These are phyloP conservation scores for Callocephalon fimbriatum DNA, from an alignment of 2,113 vertebrate species.

Conservation along the genomic window DNA sequence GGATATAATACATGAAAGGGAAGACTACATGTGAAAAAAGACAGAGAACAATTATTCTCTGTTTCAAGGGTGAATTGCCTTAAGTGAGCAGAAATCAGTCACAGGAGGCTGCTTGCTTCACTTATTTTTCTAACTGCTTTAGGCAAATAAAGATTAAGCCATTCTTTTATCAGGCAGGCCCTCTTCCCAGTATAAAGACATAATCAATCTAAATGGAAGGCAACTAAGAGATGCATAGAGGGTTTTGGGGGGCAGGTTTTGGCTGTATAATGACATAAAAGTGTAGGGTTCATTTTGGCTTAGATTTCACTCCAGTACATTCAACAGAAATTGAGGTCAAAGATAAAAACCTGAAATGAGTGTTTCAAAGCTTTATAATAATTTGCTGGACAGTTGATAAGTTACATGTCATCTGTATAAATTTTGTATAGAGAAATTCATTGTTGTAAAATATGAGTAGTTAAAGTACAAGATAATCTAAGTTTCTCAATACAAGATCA, in stretches of 20 bases:
- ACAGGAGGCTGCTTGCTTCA: conserved; percentile 74
- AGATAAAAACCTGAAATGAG: conserved; percentile 2
- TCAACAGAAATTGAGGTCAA: neutral
- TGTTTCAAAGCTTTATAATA: neutral
- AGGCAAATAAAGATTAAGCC: conserved; percentile 77
- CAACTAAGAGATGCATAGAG: conserved; percentile 25
- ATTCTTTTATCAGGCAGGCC: conserved; percentile 71
- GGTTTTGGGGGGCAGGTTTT: neutral
- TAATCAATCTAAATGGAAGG: conserved; percentile 72
- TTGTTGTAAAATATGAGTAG: neutral
- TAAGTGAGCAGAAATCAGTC: conserved; percentile 74
- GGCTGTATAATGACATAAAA: neutral
- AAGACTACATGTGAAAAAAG: conserved; percentile 54
- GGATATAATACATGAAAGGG: conserved; percentile 32
- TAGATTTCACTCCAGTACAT: neutral
- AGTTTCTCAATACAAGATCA: conserved; percentile 14
- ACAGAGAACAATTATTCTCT: conserved; percentile 64
- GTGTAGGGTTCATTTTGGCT: neutral
- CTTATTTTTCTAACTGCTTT: conserved; percentile 76
- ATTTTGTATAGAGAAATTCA: neutral
- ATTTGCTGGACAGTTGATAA: conserved; percentile 15
- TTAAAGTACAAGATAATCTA: neutral
- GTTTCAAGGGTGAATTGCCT: conserved; percentile 69
- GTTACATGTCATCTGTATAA: neutral
- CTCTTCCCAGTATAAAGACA: conserved; percentile 52